Conservation (phyloP, 2,888 invertebrate genomes). For the Adineta ricciae region DNA sequence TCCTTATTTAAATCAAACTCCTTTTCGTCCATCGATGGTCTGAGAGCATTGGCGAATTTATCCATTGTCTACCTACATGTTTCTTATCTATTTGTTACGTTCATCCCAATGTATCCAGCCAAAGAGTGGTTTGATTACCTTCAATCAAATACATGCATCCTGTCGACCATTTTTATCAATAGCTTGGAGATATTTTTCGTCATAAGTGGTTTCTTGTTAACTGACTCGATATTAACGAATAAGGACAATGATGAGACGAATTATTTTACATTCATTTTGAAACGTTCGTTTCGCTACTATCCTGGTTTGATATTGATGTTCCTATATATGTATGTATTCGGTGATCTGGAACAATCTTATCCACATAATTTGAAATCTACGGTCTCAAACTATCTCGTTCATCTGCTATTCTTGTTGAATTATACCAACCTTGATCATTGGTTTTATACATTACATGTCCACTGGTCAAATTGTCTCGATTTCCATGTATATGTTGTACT, state of each 20-base stretch:
- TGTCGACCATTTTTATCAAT: too few relatives aligned
- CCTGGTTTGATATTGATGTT: neutral
- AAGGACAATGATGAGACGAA: neutral
- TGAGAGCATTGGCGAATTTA: too few relatives aligned
- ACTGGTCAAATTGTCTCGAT: neutral
- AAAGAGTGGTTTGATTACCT: too few relatives aligned
- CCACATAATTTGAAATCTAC: neutral
- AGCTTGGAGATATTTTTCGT: too few relatives aligned
- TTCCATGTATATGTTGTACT: neutral
- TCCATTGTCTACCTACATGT: too few relatives aligned
- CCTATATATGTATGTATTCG: neutral
- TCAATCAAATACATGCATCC: too few relatives aligned
- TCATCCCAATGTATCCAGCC: too few relatives aligned
- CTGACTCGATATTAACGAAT: neutral
- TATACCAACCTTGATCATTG: neutral
- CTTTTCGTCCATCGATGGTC: too few relatives aligned
- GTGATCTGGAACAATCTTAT: neutral
- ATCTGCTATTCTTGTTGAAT: too few relatives aligned
- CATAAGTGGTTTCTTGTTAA: neutral
- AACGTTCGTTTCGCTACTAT: neutral
- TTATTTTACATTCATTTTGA: neutral
- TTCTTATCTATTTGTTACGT: too few relatives aligned
- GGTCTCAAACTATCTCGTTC: neutral
- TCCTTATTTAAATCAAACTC: too few relatives aligned
- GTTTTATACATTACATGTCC: neutral